Base-by-base conservation (phyloP, 92 coral and sea anemone genomes). In the Phenganax stokvisi region DNA sequence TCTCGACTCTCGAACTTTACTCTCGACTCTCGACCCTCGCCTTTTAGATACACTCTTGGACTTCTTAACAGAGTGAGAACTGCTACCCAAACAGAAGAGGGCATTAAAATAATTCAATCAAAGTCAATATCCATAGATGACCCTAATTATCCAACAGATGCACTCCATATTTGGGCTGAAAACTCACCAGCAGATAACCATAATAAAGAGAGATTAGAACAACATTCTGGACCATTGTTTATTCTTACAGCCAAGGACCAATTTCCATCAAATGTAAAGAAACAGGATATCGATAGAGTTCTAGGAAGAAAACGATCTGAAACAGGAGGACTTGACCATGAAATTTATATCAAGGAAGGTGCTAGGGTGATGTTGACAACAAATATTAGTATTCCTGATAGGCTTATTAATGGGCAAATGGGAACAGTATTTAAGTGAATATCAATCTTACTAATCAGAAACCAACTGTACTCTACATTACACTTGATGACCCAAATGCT, bases 401-500 rank as follows among this genome's bases (percentile, higher is more conserved):
- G 80, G 56, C 70, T 81, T 6, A 74, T 83, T 44, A 89, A 90
- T 88, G 96, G 90, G 6, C 90, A 91, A 80, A 60, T 91, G 53
- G 92, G 96, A 16, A 89, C 96, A 27, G 84, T 89, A 2, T 12
- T 83, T 9, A 86, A 72, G 68, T 87, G 7, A 75, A 6, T 12
- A 58, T 81, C 15, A 81, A 89, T 57, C 44, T 57, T 73, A 86
- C 37, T 52, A 84, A 53, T 0, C 60, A 84, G 63, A 85, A 78
- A 16, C 86, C 90, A 44, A 17, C 80, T 29, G 74, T 76, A 17
- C 64, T 91, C 8, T 89, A 87, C 76, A 75, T 91, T 9, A 89
- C 85, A 60, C 87, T 91, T 87, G 92, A 91, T 84, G 92, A 89
- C 76, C 53, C 51, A 12, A 60, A 66, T 29, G 96, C 92, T 56